Evolutionary conservation across 2,113 vertebrate species (phyloP), one percentile per base, ranked within the genome.

Genomic region (Nematolebias whitei): DNA sequence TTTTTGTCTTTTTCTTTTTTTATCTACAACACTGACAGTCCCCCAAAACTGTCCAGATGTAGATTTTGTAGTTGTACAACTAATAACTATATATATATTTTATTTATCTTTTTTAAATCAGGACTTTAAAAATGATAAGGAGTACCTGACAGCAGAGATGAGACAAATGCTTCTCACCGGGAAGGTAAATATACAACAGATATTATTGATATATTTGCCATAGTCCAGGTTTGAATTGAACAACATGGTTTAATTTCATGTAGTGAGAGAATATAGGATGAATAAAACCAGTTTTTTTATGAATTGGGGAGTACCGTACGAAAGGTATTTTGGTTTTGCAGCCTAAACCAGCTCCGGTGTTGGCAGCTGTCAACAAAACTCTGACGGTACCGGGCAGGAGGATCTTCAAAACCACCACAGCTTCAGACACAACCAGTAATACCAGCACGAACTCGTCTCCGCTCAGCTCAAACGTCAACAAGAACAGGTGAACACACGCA

Each of bases 111-210:
- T 60, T 76, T 41, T 57, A 20, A 18, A 26, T 2, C 82, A 99
- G 98, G 96, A 99, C 55, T 98, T 96, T 82, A 92, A 92, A 89
- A 99, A 98, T 67, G 96, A 98, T 79, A 98, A 95, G 85, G 97
- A 94, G 82, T 98, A 98, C 56, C 91, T 99, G 82, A 92, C 91
- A 41, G 91, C 96, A 87, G 96, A 99, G 67, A 95, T 94, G 55
- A 95, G 94, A 85, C 94, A 95, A 76, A 90, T 96, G 87, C 93
- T 99, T 39, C 92, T 98, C 83, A 97, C 95, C 59, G 98, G 98
- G 87, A 99, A 99, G 96, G 98, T 99, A 93, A 85, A 51, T 19
- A 2, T 12, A 23, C 15, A 29, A 29, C 15, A 11, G 8, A 8
- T 11, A 40, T 56, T 2, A n/a, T n/a, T n/a, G n/a, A 35, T 35